Conservation (phyloP, 2,797 vertebrate genomes). For the Tragelaphus eurycerus region DNA sequence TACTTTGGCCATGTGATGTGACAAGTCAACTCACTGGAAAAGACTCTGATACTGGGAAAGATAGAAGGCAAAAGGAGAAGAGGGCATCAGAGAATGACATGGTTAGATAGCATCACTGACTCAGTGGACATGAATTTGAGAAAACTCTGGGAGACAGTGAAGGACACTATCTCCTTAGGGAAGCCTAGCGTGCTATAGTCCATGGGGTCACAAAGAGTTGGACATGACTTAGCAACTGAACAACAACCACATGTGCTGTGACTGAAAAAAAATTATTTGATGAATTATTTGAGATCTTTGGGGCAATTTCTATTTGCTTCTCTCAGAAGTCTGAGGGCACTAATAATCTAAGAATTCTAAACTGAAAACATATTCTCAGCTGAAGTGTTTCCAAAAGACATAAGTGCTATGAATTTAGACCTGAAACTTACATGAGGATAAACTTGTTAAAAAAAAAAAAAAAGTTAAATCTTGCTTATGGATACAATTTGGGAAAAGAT, state of each 20-base stretch:
- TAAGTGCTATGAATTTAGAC: not conserved
- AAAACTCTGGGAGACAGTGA: not conserved
- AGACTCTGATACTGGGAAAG: not conserved
- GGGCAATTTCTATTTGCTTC: not conserved
- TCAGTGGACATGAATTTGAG: not conserved
- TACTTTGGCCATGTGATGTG: not conserved
- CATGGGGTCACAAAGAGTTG: not conserved
- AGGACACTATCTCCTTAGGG: not conserved
- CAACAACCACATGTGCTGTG: not conserved
- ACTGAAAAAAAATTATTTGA: not conserved
- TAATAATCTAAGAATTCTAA: not conserved
- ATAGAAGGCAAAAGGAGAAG: not conserved
- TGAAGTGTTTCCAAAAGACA: not conserved
- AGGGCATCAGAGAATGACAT: not conserved
- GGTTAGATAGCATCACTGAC: not conserved
- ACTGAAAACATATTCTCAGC: not conserved
- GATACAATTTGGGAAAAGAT: not conserved
- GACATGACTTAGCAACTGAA: not conserved
- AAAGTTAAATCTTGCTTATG: not conserved
- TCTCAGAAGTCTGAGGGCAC: not conserved
- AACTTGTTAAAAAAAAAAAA: not conserved
- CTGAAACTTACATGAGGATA: not conserved
- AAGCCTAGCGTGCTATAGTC: not conserved
- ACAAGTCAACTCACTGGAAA: not conserved
- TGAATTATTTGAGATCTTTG: not conserved